Evolutionary conservation across 2,888 invertebrate genomes (phyloP).

Genomic region (Hybos culiciformis): DNA sequence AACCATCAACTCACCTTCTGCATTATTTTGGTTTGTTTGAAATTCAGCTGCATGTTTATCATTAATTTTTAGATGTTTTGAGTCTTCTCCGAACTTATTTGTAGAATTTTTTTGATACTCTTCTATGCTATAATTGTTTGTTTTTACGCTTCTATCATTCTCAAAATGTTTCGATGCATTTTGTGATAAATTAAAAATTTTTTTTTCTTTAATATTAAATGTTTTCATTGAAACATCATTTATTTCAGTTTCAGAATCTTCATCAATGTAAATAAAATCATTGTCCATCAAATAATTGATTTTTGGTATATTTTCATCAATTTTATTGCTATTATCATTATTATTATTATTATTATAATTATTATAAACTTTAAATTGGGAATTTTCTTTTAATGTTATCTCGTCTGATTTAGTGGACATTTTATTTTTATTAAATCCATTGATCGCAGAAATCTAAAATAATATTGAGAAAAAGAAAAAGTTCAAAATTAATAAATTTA

Average conservation of each 20-base stretch:
- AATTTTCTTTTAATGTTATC: conserved; percentile 28
- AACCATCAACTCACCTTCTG: no score
- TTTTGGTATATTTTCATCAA: background rate
- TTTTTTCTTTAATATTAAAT: background rate
- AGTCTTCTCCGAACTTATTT: background rate
- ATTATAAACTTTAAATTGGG: background rate
- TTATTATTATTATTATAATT: background rate
- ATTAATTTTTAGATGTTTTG: background rate
- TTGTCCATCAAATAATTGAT: conserved; percentile 27
- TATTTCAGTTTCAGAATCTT: conserved; percentile 19
- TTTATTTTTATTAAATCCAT: conserved; percentile 8
- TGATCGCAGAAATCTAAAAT: no score
- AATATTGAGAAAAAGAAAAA: background rate
- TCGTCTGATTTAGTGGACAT: conserved; percentile 33
- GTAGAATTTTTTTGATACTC: background rate
- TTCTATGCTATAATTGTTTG: no score
- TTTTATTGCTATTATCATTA: background rate
- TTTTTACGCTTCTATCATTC: no score
- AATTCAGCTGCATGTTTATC: no score
- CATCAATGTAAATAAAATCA: conserved; percentile 31
- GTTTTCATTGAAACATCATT: conserved; percentile 9
- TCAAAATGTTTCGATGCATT: no score
- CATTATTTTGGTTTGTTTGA: no score
- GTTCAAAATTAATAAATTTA: background rate
- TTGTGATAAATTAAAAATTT: background rate